Base-by-base conservation (phyloP, 2,888 invertebrate genomes). In the Nudaria mundana region DNA sequence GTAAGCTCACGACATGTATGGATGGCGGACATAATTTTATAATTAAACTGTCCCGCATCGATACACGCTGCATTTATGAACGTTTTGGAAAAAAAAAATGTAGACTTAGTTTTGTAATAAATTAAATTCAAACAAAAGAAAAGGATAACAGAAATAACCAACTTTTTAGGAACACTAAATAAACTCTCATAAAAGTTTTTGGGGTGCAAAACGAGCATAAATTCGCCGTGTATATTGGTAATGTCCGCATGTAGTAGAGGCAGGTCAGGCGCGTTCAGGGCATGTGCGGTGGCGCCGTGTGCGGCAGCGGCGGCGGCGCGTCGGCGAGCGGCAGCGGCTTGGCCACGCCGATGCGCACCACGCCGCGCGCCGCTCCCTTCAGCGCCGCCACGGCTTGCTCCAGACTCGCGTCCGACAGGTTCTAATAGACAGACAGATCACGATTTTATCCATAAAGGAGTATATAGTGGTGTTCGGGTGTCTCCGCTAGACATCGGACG, bases 381-480 rank as follows among this genome's bases (percentile, higher is more conserved):
- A 99, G 82, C 2, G 98, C 98, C 68, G 98, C 97, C 32, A 99
- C 98, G 2, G 99, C 99, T 82, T 97, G 95, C 83, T 99, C 98
- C 53, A 99, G 84, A 12, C 97, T 97, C 39, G 98, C 98, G 82
- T 98, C 98, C 76, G 98, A 98, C 63, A 99, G 83, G 72, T 92
- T 91, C 68, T 41, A 24, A 2, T 3, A 10, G 10, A 18, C 3
- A 4, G n/a, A 14, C 2, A 15, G 4, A 13, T 14, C 4, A 25
- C 8, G 11, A 14, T 1, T 12, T 7, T 14, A 2, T 6, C 13
- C 8, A 13, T 26, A 10, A n/a, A n/a, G n/a, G n/a, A n/a, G n/a
- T n/a, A n/a, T n/a, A n/a, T n/a, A n/a, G n/a, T n/a, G n/a, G n/a
- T n/a, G n/a, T n/a, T n/a, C n/a, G n/a, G n/a, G n/a, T n/a, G n/a